Evolutionary conservation across 2,797 vertebrate species (phyloP).

Genomic region (Poeciliopsis infans): DNA sequence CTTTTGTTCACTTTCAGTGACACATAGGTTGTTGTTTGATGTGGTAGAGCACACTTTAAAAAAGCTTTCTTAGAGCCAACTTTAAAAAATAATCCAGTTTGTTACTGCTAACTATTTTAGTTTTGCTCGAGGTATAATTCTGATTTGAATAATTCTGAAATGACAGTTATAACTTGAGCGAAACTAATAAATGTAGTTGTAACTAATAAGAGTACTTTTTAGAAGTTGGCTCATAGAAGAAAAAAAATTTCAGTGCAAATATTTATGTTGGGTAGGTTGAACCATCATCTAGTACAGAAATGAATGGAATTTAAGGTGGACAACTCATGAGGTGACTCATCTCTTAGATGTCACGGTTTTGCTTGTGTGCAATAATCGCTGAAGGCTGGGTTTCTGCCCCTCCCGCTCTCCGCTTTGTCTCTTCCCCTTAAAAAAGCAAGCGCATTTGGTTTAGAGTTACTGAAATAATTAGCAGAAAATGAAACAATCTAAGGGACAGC

Average conservation of each 20-base stretch:
- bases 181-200: too few species aligned
- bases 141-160: too few species aligned
- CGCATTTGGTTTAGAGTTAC: slow-evolving; percentile 34
- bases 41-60: slow-evolving; percentile 7
- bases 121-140: too few species aligned
- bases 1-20: not conserved
- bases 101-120: too few species aligned
- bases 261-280: slow-evolving; percentile 16
- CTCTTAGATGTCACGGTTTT: slow-evolving; percentile 52
- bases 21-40: slow-evolving; percentile 13
- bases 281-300: slow-evolving; percentile 46
- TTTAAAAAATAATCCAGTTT: too few species aligned
- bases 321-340: slow-evolving; percentile 37
- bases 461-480: slow-evolving; percentile 38
- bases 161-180: too few species aligned
- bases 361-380: slow-evolving; percentile 35
- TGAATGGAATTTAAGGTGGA: slow-evolving; percentile 47
- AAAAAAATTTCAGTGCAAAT: too few species aligned
- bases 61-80: not conserved
- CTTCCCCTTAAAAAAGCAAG: slow-evolving; percentile 37
- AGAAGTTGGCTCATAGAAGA: too few species aligned
- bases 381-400: slow-evolving; percentile 59
- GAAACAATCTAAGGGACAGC: not conserved
- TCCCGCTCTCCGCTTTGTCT: slow-evolving; percentile 59
- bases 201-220: too few species aligned